phyloP scores from a whole-genome alignment of 2,113 vertebrate species.

The Neodon shergylaensis region DNA sequence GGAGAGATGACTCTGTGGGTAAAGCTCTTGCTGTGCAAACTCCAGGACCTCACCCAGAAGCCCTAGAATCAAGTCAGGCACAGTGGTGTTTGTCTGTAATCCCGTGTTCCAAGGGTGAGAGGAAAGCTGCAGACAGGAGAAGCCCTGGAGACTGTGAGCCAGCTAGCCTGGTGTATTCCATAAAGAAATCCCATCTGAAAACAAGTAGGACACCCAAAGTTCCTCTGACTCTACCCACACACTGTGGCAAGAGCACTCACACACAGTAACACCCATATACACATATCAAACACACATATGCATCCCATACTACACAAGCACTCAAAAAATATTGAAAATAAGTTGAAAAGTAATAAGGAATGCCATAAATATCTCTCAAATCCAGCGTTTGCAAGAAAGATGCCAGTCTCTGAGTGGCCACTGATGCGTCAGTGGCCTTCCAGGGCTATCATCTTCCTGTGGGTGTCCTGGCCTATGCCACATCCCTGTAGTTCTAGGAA shows the following conservation, averaged over 20 bases:
- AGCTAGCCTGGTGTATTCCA: background rate
- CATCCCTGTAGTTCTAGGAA: background rate
- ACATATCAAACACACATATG: background rate
- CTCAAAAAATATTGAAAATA: background rate
- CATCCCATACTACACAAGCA: background rate
- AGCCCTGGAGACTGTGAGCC: background rate
- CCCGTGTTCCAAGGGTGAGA: accelerated
- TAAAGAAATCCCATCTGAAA: background rate
- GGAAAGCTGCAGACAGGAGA: background rate
- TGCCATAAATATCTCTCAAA: background rate
- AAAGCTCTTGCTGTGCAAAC: background rate
- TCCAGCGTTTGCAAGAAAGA: background rate
- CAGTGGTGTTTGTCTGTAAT: no score
- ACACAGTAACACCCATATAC: background rate
- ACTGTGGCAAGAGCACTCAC: background rate
- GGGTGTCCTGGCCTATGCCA: background rate
- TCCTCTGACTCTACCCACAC: background rate
- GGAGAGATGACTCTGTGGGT: background rate
- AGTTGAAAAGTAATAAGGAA: background rate
- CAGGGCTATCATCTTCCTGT: background rate
- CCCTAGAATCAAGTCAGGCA: background rate
- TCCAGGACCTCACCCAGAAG: background rate
- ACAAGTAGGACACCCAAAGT: background rate
- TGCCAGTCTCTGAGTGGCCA: background rate
- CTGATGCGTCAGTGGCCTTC: background rate